Conservation (phyloP, 2,113 vertebrate genomes). For the Sander lucioperca region DNA sequence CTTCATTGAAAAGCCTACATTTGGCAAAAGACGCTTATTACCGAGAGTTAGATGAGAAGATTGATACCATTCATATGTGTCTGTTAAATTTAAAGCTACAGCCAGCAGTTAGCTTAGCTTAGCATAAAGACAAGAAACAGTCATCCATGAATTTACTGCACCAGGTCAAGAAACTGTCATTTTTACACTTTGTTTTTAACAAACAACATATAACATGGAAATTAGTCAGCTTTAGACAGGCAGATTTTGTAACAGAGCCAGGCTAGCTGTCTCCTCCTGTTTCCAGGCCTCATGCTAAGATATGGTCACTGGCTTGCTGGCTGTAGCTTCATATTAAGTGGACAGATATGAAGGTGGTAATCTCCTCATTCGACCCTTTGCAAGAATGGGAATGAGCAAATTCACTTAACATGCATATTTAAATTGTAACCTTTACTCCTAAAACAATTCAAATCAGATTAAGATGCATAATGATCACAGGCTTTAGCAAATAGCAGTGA, state of each 20-base stretch:
- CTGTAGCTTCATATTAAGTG: neutral
- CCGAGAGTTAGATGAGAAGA: neutral
- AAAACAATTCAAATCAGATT: neutral
- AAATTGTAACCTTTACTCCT: neutral
- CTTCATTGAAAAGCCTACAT: neutral
- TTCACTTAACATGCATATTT: neutral
- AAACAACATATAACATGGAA: neutral
- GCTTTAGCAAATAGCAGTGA: constrained; percentile 14
- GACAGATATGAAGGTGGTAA: neutral
- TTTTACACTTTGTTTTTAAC: neutral
- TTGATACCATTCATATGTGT: neutral
- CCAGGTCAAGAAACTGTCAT: neutral
- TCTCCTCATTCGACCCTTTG: neutral
- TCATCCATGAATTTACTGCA: neutral
- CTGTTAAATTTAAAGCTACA: neutral
- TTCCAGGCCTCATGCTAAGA: no score
- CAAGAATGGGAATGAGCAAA: neutral
- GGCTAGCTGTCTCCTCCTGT: no score
- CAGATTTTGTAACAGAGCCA: neutral
- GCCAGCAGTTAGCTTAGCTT: neutral
- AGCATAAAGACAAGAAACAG: neutral
- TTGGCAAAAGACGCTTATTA: neutral
- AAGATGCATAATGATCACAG: neutral
- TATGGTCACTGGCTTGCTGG: neutral
- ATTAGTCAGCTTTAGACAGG: neutral